Evolutionary conservation across 2,888 invertebrate genomes (phyloP).

Genomic region (Nemurella pictetii): DNA sequence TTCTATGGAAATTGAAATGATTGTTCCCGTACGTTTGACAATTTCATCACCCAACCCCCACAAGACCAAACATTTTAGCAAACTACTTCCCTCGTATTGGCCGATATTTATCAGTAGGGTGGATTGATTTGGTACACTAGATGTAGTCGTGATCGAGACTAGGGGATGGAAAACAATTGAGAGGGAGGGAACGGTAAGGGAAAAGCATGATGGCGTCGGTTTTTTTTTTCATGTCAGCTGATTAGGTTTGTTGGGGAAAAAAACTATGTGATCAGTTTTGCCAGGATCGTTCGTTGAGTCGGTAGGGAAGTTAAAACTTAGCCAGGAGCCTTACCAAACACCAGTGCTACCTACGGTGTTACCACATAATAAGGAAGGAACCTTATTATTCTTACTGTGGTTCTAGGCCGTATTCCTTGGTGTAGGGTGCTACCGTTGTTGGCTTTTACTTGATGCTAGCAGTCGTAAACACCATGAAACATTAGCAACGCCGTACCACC

Average conservation of each 20-base stretch:
- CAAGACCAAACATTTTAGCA: constrained; percentile 34
- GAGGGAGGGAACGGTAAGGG: neutral
- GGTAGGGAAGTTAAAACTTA: too few relatives aligned
- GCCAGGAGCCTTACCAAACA: too few relatives aligned
- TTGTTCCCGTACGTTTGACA: constrained; percentile 9
- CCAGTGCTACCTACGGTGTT: too few relatives aligned
- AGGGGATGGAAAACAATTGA: constrained; percentile 12
- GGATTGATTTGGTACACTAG: constrained; percentile 31
- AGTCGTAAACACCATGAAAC: too few relatives aligned
- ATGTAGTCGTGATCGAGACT: constrained; percentile 3
- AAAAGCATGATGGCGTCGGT: constrained; percentile 23
- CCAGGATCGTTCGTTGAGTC: too few relatives aligned
- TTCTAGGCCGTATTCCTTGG: too few relatives aligned
- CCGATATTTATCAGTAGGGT: constrained; percentile 35
- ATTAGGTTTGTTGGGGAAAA: neutral
- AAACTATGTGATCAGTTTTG: neutral
- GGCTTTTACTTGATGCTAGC: too few relatives aligned
- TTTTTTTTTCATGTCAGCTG: neutral
- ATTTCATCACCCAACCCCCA: constrained; percentile 6
- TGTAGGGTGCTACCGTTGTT: too few relatives aligned
- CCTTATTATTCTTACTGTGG: too few relatives aligned
- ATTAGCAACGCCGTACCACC: too few relatives aligned
- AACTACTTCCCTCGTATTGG: constrained; percentile 34
- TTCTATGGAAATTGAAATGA: constrained; percentile 37
- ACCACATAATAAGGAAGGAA: too few relatives aligned